Evolutionary conservation across 2,113 vertebrate genomes (phyloP), one percentile per base, ranked within the genome.

Genomic region (Parus major): DNA sequence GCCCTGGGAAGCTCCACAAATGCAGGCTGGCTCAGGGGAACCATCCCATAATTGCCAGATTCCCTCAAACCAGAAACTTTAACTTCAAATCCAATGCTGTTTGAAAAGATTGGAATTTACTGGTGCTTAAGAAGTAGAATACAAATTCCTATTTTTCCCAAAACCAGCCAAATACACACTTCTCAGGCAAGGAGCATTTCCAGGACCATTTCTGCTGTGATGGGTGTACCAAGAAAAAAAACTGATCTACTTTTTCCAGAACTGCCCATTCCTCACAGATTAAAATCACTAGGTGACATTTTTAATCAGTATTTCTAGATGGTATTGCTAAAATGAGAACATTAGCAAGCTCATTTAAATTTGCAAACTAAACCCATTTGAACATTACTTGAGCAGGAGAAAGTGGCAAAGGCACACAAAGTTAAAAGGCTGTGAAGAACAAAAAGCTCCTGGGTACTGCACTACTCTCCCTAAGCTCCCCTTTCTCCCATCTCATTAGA

Each of bases 321-420:
- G 7, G 52, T 53, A 73, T 49, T 92, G 77, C 86, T 84, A 73
- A 93, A 92, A 91, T 24, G 44, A 82, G 69, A 66, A 81, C 57
- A 64, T 94, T 68, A 81, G 47, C 52, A 70, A 91, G 81, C 92
- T 86, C 65, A 75, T 92, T 94, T 83, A 77, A 77, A 63, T 78
- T 83, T 88, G 92, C 71, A 86, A 86, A 78, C 53, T 64, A 92
- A 91, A 95, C 57, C 55, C 71, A 75, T 86, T 71, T 65, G 69
- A 94, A 59, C 47, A 73, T 47, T 52, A 89, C 49, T 31, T 70
- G 35, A 91, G 83, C 86, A 59, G 7, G 12, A 49, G 72, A 36
- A 81, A 92, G 88, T 15, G 13, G 33, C 69, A 91, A 50, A 55
- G 53, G 76, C 29, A 56, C 46, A 46, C 2, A 14, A 87, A 75